These are phyloP conservation scores for Hiodon alosoides DNA, from an alignment of 2,113 vertebrate species.

Conservation along the genomic window DNA sequence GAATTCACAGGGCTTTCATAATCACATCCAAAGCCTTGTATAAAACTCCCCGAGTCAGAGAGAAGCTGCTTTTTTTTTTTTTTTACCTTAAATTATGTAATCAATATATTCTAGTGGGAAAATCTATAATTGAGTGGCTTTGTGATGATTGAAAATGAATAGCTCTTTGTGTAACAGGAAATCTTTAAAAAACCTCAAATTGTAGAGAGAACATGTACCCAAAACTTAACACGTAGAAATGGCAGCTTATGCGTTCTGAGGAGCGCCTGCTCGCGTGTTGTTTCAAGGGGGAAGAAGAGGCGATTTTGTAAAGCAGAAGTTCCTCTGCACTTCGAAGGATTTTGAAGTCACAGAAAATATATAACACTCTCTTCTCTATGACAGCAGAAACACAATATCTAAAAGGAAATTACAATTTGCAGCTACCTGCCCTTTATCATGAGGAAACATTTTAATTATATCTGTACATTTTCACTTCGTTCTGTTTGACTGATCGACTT, in stretches of 20 bases:
- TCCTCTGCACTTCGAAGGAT: background rate
- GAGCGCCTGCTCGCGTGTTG: no score
- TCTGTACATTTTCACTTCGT: conserved; percentile 14
- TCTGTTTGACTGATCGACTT: conserved; percentile 27
- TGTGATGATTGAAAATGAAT: conserved; percentile 37
- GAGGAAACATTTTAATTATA: background rate
- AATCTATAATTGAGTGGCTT: conserved; percentile 34
- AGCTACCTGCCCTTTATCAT: background rate
- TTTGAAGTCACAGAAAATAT: no score
- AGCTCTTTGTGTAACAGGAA: conserved; percentile 42
- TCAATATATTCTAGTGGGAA: conserved; percentile 41
- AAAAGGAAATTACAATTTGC: background rate
- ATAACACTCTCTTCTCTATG: background rate
- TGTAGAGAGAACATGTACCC: conserved; percentile 18
- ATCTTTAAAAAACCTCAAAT: conserved; percentile 25
- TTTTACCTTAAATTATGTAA: conserved; percentile 38
- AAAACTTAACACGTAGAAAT: background rate
- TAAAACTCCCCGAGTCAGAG: conserved; percentile 38
- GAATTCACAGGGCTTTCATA: conserved; percentile 54
- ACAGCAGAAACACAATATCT: background rate
- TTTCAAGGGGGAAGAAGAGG: background rate
- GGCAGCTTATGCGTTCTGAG: background rate
- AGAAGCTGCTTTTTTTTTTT: conserved; percentile 24
- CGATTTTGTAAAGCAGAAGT: background rate
- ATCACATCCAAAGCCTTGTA: conserved; percentile 45